Conservation (phyloP, 2,113 vertebrate genomes). For the Paramisgurnus dabryanus region DNA sequence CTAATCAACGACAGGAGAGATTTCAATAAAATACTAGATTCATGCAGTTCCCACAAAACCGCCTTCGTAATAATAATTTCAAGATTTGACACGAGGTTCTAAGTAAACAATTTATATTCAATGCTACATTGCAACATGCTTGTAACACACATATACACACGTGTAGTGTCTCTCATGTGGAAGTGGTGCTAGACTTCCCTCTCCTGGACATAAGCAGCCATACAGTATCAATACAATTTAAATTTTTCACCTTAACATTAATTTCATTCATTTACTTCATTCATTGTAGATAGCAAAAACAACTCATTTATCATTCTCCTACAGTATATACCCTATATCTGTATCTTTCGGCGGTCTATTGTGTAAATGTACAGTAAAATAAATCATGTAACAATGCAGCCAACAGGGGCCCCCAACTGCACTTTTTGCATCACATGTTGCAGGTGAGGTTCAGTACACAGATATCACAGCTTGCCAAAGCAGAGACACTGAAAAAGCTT, state of each 20-base stretch:
- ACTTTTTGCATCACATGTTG: constrained; percentile 8
- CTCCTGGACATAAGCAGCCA: constrained; percentile 34
- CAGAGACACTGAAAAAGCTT: not conserved
- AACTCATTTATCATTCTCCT: not conserved
- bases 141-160: not conserved
- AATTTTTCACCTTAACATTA: not conserved
- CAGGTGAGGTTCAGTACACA: constrained; percentile 34
- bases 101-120: not conserved
- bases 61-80: not conserved
- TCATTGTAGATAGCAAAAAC: not conserved
- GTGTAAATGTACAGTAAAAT: not conserved
- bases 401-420: constrained; percentile 44
- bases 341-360: not conserved
- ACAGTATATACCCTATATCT: too few species aligned
- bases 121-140: not conserved
- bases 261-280: not conserved
- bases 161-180: not conserved
- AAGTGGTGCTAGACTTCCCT: constrained; percentile 20
- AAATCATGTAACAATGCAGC: constrained; percentile 38
- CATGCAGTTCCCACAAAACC: constrained; percentile 23
- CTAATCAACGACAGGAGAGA: constrained; percentile 67
- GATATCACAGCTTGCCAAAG: not conserved
- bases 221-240: not conserved
- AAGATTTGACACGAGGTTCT: constrained; percentile 28
- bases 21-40: not conserved